Evolutionary conservation across 2,113 vertebrate species (phyloP).

Genomic region (Myotis lucifugus): DNA sequence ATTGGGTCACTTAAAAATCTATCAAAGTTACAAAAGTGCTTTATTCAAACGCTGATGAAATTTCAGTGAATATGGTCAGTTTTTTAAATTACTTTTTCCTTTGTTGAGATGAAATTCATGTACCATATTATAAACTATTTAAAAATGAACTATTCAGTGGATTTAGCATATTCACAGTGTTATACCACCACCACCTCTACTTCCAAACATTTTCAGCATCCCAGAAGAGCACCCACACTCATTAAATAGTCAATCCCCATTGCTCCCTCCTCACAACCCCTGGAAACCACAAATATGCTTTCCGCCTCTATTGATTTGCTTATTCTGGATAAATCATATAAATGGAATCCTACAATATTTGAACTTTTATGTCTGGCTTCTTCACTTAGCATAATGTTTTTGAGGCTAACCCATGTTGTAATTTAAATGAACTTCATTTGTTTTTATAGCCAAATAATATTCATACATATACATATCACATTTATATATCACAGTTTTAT

Average conservation of each 20-base stretch:
- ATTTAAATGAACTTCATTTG: neutral
- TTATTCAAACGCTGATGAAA: neutral
- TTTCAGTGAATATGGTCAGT: neutral
- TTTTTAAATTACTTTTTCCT: neutral
- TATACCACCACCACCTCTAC: neutral
- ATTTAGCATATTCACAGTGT: neutral
- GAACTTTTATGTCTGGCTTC: neutral
- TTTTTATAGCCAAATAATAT: neutral
- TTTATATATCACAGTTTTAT: neutral
- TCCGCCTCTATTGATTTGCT: neutral
- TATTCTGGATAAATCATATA: neutral
- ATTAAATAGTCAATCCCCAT: neutral
- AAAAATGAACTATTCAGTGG: neutral
- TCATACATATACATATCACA: neutral
- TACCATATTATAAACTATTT: neutral
- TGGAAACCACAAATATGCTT: neutral
- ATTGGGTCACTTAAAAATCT: neutral
- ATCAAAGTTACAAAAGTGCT: neutral
- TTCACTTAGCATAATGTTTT: neutral
- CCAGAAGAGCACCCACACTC: neutral
- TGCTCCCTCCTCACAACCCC: too few species aligned
- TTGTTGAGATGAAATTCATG: neutral
- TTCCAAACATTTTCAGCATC: neutral
- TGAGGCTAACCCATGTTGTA: neutral
- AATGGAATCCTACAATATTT: neutral